Base-by-base conservation (phyloP, 2,113 vertebrate genomes). In the Nestor notabilis region DNA sequence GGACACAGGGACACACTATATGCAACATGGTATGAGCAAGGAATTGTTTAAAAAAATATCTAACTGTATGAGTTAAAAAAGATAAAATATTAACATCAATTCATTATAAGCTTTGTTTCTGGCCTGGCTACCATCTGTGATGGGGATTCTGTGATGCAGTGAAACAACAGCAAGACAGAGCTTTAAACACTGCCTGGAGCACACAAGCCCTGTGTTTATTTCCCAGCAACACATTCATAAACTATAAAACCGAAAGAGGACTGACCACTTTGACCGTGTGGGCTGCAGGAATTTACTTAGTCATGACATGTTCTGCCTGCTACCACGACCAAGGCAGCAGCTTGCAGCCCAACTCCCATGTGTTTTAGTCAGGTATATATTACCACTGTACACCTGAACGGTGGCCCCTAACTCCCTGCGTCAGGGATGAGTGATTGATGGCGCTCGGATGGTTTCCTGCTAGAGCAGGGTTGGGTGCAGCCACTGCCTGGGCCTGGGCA, bases 141-240 rank as follows among this genome's bases (percentile, higher is more conserved):
- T 2, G 2, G 29, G n/a, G 55, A 55, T 70, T 91, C 88, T 83
- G n/a, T 39, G 70, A 58, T 13, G 37, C 50, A 83, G 56, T 28
- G 64, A 49, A 94, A 89, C 28, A 61, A 83, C 58, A 72, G 23
- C 15, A 83, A 90, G 55, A 43, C 0, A 41, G 37, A 87, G 64
- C 46, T 88, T 86, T 78, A 93, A 95, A 89, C 16, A 33, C 25
- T 89, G 85, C 88, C 64, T 66, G 15, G 1, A 94, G 87, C 80
- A 83, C 83, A 87, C 43, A 74, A 60, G 46, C 55, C 64, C 76
- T 63, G 8, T 83, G 71, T 77, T 92, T 92, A 79, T 94, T 94
- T 89, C 55, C 69, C 80, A 75, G 55, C 17, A 87, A 72, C 35
- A 47, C 25, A 78, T 78, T 84, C 12, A 93, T 87, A 75, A 94